Base-by-base conservation (phyloP, 1,140 invertebrate species). In the Tetragonula clypearis region DNA sequence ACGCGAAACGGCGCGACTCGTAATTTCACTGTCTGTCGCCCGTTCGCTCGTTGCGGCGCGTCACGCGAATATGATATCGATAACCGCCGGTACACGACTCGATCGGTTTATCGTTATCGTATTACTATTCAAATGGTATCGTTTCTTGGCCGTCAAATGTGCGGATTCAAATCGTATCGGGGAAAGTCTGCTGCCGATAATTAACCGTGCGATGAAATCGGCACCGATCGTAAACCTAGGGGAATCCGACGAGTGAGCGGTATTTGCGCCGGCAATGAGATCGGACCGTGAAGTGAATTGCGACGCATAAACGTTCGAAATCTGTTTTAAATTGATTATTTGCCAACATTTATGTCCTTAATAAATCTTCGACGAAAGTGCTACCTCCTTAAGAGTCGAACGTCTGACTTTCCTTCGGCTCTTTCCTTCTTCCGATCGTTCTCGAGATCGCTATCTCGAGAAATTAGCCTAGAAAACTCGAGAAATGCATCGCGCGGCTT, bases 21-120 rank as follows among this genome's bases (percentile, higher is more conserved):
- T 79, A 85, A 82, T 82, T 88, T 88, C 75, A 75, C 56, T 82
- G 41, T 49, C 41, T 82, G 41, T 49, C 41, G 41, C 79, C 60
- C 76, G 53, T 77, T 30, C 49, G 82, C 62, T 88, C 79, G 85
- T 88, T 81, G 89, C 75, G 80, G 30, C 75, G 80, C 90, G 90
- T 87, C 88, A 90, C 87, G 90, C 60, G 90, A 86, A 84, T 49
- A 49, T 90, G 91, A 92, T 91, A 92, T 91, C 86, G 87, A 91
- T 89, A 91, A 60, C 72, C 82, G 68, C 72, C 84, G 30, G 30
- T 30, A 76, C 74, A 76, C 74, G 69, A 71, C 75, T 71, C 41
- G 73, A 72, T 90, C 79, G 83, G 78, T 79, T 58, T 75, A 84
- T 84, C 84, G 80, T 89, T 30, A 30, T 82, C 76, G 78, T 88